Conservation (phyloP, 2,113 vertebrate species). For the Alectura lathami region DNA sequence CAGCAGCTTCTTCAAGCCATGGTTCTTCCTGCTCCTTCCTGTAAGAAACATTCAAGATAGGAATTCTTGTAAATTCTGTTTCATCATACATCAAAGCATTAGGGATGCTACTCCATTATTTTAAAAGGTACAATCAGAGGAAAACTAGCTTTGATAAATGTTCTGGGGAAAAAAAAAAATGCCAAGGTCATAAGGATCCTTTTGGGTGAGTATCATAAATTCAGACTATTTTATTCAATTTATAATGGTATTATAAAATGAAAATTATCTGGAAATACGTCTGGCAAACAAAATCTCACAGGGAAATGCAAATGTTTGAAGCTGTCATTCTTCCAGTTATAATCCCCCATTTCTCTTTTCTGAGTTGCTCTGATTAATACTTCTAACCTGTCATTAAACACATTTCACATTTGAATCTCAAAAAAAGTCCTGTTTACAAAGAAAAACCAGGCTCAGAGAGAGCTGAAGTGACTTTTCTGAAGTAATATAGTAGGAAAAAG, state of each 20-base stretch:
- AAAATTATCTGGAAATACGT: background rate
- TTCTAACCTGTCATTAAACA: background rate
- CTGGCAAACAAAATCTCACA: background rate
- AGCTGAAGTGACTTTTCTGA: background rate
- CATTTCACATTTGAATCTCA: background rate
- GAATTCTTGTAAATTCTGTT: conserved; percentile 13
- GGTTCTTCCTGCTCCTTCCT: background rate
- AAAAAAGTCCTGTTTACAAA: background rate
- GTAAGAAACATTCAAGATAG: background rate
- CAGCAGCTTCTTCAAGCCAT: background rate
- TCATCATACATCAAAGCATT: background rate
- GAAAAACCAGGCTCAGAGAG: background rate
- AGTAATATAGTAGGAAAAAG: background rate
- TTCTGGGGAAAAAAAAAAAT: background rate
- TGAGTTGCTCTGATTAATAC: background rate
- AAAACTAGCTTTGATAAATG: background rate
- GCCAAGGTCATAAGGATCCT: background rate
- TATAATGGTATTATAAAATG: background rate
- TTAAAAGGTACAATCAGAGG: background rate
- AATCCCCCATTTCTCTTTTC: background rate
- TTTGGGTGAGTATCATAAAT: background rate
- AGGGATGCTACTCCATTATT: background rate
- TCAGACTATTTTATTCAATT: background rate
- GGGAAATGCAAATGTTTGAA: background rate
- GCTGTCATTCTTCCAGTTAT: background rate